These are phyloP conservation scores for Allenopithecus nigroviridis DNA, from an alignment of 2,797 vertebrate genomes.

Conservation along the genomic window DNA sequence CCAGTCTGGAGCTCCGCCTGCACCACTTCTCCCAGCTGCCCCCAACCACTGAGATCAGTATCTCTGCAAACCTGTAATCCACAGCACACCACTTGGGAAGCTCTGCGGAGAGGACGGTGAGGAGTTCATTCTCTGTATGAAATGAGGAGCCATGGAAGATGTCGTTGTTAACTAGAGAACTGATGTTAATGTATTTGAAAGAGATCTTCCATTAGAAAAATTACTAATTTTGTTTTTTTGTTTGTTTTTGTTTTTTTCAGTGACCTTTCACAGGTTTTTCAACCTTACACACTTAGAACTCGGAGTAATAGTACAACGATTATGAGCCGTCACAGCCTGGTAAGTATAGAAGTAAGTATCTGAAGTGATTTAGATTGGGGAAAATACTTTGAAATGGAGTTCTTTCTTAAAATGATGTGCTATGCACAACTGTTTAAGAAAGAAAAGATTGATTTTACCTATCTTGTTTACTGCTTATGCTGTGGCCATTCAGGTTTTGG, in stretches of 20 bases:
- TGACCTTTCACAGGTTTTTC: slow-evolving; percentile 95
- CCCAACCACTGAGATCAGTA: slow-evolving; percentile 23
- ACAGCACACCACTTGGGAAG: not conserved
- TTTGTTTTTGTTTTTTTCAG: slow-evolving; percentile 80
- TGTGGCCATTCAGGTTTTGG: not conserved
- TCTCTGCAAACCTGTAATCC: slow-evolving; percentile 11
- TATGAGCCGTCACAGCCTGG: slow-evolving; percentile 93
- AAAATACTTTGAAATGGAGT: slow-evolving; percentile 55
- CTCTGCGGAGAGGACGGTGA: not conserved
- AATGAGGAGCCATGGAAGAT: not conserved
- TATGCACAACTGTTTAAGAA: not conserved
- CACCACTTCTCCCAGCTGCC: slow-evolving; percentile 19
- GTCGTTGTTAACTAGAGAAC: not conserved
- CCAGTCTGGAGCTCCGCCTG: slow-evolving; percentile 58
- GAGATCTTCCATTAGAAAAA: not conserved
- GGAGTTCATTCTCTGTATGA: not conserved
- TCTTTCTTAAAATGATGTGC: slow-evolving; percentile 44
- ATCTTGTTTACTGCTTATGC: slow-evolving; percentile 25
- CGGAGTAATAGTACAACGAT: slow-evolving; percentile 96
- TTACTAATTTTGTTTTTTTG: slow-evolving; percentile 26
- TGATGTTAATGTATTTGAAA: not conserved
- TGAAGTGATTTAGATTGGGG: slow-evolving; percentile 33
- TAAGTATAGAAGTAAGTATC: slow-evolving; percentile 81
- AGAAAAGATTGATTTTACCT: slow-evolving; percentile 33
- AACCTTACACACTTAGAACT: slow-evolving; percentile 91